A percentile compares a stretch with the other conserved stretches of the same genome.
Evolutionary conservation across 2,797 vertebrate genomes (phyloP).

Genomic region (Ceryle rudis): DNA sequence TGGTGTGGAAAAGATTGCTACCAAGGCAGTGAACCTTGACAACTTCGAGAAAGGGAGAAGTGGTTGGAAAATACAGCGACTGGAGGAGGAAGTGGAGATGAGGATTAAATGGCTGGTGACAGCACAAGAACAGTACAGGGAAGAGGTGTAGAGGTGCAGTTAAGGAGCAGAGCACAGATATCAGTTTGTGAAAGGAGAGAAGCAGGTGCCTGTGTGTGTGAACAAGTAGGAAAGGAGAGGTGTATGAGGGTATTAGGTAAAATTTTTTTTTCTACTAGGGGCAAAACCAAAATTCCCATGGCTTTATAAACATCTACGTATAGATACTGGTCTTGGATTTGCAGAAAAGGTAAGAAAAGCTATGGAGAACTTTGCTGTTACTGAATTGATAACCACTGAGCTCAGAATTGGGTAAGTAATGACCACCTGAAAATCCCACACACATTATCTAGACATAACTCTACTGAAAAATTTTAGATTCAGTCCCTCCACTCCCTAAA

Average conservation of each 20-base stretch:
- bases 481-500: accelerated
- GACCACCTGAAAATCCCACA: background rate
- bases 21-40: background rate
- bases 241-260: background rate
- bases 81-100: background rate
- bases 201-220: background rate
- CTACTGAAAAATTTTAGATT: background rate
- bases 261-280: background rate
- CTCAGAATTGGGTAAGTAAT: background rate
- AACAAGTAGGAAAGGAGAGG: background rate
- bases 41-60: background rate
- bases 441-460: background rate
- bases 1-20: background rate
- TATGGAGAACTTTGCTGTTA: background rate
- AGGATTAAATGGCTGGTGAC: background rate
- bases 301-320: background rate
- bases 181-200: background rate
- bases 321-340: background rate
- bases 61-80: background rate
- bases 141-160: background rate
- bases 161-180: background rate
- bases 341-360: background rate
- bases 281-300: background rate
- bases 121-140: background rate
- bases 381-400: background rate